Percentiles rank a stretch among this genome's conserved stretches.
Evolutionary conservation across 1,140 invertebrate genomes (phyloP).

Genomic region (Piezodorus guildinii): DNA sequence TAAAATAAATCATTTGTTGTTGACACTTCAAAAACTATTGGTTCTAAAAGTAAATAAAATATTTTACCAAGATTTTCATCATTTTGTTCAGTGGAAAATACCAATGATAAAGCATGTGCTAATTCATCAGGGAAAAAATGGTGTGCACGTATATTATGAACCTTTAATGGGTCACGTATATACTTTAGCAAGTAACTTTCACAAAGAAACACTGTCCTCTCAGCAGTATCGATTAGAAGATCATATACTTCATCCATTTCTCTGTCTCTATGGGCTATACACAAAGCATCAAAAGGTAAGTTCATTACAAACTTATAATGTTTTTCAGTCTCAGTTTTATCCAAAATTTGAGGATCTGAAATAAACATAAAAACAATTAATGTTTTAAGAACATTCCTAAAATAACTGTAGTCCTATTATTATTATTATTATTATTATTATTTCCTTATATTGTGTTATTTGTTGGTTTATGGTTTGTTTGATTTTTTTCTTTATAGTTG

Average conservation of each 20-base stretch:
- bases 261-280: slow-evolving; percentile 1
- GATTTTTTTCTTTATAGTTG: too few relatives aligned
- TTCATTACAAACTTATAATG: neutral
- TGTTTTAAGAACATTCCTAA: too few relatives aligned
- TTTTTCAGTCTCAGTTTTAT: neutral
- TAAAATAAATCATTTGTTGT: too few relatives aligned
- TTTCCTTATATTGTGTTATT: too few relatives aligned
- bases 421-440: too few relatives aligned
- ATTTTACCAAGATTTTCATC: neutral
- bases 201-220: neutral
- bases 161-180: neutral
- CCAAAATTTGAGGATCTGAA: too few relatives aligned
- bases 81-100: neutral
- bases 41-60: neutral
- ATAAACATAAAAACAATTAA: too few relatives aligned
- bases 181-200: neutral
- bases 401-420: too few relatives aligned
- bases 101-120: neutral
- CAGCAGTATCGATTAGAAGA: slow-evolving; percentile 2
- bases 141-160: neutral
- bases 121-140: slow-evolving; percentile 7
- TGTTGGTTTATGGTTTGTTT: too few relatives aligned
- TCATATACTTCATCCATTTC: neutral
- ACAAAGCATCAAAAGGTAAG: slow-evolving; percentile 7
- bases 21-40: too few relatives aligned